A percentile compares a stretch with the other conserved stretches of the same genome.
These are phyloP conservation scores for Papilio demoleus DNA, from an alignment of 2,888 invertebrate genomes.

Conservation along the genomic window DNA sequence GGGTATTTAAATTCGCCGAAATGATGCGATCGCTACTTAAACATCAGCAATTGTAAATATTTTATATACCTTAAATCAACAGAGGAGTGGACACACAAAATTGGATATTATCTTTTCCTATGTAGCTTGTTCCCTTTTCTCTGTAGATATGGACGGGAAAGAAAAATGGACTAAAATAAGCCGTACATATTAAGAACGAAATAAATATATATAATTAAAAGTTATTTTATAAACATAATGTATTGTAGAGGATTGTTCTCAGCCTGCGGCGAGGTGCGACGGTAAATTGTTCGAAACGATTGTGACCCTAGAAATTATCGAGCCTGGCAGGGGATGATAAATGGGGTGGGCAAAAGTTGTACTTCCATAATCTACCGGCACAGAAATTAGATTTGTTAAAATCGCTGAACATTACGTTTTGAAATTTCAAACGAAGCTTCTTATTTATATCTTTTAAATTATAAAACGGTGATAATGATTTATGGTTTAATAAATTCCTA, in stretches of 20 bases:
- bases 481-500: not conserved
- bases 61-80: too few species aligned
- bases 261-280: conserved; percentile 51
- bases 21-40: too few species aligned
- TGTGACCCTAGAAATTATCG: conserved; percentile 57
- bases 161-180: too few species aligned
- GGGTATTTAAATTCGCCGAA: too few species aligned
- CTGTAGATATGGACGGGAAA: too few species aligned
- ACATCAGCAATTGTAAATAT: too few species aligned
- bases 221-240: conserved; percentile 24
- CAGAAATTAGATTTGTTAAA: conserved; percentile 52
- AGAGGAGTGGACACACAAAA: too few species aligned
- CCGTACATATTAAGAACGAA: too few species aligned
- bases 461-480: not conserved
- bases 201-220: not conserved
- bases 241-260: conserved; percentile 43
- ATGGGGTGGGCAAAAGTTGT: conserved; percentile 47
- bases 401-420: conserved; percentile 38
- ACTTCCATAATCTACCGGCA: conserved; percentile 51
- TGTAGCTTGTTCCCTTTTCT: too few species aligned
- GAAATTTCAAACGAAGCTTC: conserved; percentile 30
- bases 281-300: conserved; percentile 63
- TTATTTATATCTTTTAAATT: conserved; percentile 35
- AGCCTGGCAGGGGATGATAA: conserved; percentile 54
- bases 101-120: too few species aligned